These are phyloP conservation scores for Ormyrus labotus DNA, from an alignment of 2,888 invertebrate species.

Conservation along the genomic window DNA sequence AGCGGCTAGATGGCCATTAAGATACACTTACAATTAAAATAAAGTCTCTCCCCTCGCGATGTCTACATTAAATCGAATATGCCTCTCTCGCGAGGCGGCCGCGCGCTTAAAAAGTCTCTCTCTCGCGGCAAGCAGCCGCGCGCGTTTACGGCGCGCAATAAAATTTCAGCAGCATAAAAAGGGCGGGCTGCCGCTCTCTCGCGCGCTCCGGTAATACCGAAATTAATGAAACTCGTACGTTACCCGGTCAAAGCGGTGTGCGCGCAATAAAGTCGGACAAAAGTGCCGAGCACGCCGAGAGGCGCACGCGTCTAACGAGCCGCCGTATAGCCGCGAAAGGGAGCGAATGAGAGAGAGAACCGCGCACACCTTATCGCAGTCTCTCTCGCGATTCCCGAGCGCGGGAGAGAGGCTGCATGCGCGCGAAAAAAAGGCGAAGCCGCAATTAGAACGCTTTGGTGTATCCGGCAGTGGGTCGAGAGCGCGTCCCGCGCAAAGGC, in stretches of 20 bases:
- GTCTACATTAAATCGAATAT: not conserved
- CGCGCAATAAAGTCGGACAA: not conserved
- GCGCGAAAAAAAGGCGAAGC: conserved; percentile 9
- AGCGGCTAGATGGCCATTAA: too few species aligned
- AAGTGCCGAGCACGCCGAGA: not conserved
- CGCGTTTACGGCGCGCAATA: conserved; percentile 17
- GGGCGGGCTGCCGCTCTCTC: not conserved
- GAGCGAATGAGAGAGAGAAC: not conserved
- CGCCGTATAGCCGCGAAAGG: conserved; percentile 8
- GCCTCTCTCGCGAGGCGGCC: conserved; percentile 4
- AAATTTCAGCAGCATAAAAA: conserved; percentile 11
- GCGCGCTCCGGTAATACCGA: conserved; percentile 17
- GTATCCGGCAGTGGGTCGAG: conserved; percentile 47
- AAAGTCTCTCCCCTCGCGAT: not conserved
- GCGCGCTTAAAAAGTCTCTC: conserved; percentile 14
- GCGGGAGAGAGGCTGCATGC: not conserved
- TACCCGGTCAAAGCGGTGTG: conserved; percentile 1
- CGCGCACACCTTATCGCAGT: not conserved
- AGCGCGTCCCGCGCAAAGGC: not conserved
- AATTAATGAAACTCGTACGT: conserved; percentile 41
- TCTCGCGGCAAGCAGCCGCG: too few species aligned
- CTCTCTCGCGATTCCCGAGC: not conserved
- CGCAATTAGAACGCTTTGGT: conserved; percentile 45
- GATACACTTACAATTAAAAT: too few species aligned
- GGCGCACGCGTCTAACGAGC: not conserved